A percentile compares a stretch with the other conserved stretches of the same genome.
phyloP scores from a whole-genome alignment of 1,140 invertebrate genomes.

The Scaptomyza hsui region DNA sequence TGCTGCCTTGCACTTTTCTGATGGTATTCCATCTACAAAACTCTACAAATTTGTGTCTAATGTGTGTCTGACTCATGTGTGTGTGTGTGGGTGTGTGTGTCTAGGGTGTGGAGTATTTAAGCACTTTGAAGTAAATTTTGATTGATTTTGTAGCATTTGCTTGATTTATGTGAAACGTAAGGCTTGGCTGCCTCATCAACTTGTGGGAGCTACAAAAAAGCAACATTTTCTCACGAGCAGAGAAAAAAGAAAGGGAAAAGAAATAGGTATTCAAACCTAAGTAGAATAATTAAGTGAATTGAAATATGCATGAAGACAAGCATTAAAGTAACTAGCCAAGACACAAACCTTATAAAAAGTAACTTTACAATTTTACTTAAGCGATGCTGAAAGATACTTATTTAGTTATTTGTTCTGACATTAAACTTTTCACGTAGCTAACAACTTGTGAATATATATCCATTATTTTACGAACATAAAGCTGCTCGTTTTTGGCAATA shows the following conservation, averaged over 20 bases:
- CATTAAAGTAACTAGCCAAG: no score
- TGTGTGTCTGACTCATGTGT: slow-evolving; percentile 2
- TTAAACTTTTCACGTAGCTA: slow-evolving; percentile 4
- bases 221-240: slow-evolving; percentile 15
- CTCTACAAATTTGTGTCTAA: slow-evolving; percentile 32
- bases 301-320: neutral
- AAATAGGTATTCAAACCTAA: neutral
- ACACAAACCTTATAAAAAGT: no score
- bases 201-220: neutral
- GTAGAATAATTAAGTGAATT: neutral
- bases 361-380: neutral
- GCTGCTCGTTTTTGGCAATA: slow-evolving; percentile 16
- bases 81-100: neutral
- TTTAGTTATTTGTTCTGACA: slow-evolving; percentile 14
- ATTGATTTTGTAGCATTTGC: slow-evolving; percentile 61
- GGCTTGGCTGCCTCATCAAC: neutral
- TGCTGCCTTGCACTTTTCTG: slow-evolving; percentile 30
- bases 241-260: neutral
- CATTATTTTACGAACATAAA: neutral
- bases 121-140: slow-evolving; percentile 52
- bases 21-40: slow-evolving; percentile 16
- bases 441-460: slow-evolving; percentile 3
- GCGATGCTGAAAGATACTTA: slow-evolving; percentile 17
- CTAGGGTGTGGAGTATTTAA: slow-evolving; percentile 3
- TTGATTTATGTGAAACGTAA: slow-evolving; percentile 35